Evolutionary conservation across 2,888 invertebrate species (phyloP).

Genomic region (Pheosia tremula): DNA sequence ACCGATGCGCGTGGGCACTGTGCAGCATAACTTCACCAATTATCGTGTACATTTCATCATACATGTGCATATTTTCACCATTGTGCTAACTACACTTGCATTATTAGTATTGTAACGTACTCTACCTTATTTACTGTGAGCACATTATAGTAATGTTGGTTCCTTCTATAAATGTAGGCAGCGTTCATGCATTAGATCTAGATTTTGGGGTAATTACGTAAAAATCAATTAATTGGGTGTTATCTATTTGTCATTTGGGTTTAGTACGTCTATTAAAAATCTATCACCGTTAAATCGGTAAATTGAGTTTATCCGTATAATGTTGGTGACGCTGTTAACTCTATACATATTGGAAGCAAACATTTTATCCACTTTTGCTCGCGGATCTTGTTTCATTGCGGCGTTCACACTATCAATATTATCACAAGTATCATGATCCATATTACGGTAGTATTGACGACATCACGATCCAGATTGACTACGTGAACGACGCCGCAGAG

Average conservation of each 20-base stretch:
- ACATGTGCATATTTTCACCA: conserved; percentile 18
- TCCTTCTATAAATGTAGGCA: conserved; percentile 25
- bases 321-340: conserved; percentile 10
- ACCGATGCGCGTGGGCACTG: conserved; percentile 37
- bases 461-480: too few species aligned
- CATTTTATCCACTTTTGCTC: too few species aligned
- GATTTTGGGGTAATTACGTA: not conserved
- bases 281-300: not conserved
- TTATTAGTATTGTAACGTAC: conserved; percentile 5
- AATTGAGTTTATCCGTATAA: not conserved
- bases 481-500: too few species aligned
- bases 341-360: too few species aligned
- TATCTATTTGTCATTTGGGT: not conserved
- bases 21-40: conserved; percentile 27
- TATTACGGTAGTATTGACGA: too few species aligned
- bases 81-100: conserved; percentile 18
- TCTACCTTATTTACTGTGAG: conserved; percentile 1
- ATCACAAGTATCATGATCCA: too few species aligned
- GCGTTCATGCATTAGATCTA: conserved; percentile 26
- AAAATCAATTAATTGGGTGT: not conserved
- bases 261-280: not conserved
- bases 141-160: conserved; percentile 22
- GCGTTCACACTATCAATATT: too few species aligned
- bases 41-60: conserved; percentile 32
- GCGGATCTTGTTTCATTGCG: too few species aligned